Percentiles rank a stretch among this genome's conserved stretches.
Evolutionary conservation across 2,888 invertebrate genomes (phyloP).

Genomic region (Petrophora chlorosata): DNA sequence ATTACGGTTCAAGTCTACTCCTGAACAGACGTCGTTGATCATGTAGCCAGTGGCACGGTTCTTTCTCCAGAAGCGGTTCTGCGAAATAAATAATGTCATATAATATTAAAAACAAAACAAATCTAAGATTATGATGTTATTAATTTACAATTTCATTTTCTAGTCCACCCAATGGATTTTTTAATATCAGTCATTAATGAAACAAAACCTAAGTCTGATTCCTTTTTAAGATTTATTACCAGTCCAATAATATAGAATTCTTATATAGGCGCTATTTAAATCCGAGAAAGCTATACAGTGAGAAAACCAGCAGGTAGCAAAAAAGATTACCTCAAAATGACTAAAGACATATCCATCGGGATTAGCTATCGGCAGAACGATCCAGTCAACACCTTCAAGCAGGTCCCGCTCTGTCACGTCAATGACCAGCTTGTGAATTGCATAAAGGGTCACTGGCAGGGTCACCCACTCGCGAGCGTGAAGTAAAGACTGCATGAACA

Average conservation of each 20-base stretch:
- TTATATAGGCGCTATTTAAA: no score
- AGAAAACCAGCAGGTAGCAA: no score
- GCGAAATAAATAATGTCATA: background rate
- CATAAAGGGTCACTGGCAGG: constrained; percentile 84
- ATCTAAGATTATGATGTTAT: background rate
- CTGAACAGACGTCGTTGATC: constrained; percentile 73
- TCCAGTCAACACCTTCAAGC: constrained; percentile 84
- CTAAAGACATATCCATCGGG: constrained; percentile 87
- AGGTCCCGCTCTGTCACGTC: constrained; percentile 77
- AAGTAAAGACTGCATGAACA: constrained; percentile 83
- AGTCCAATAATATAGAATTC: no score
- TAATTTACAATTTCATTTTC: background rate
- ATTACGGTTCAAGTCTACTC: constrained; percentile 90
- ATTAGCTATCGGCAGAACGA: constrained; percentile 85
- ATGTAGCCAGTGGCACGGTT: constrained; percentile 71
- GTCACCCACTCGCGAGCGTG: constrained; percentile 88
- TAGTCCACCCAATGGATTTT: no score
- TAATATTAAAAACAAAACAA: background rate
- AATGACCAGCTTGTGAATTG: constrained; percentile 84
- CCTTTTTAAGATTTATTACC: no score
- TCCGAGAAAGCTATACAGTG: no score
- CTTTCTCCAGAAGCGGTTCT: constrained; percentile 84
- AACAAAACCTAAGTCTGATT: no score
- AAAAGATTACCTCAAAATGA: constrained; percentile 66
- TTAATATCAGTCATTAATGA: no score